Percentiles rank a stretch among this genome's conserved stretches.
Evolutionary conservation across 2,113 vertebrate genomes (phyloP).

Genomic region (Notarius quadriscutis): DNA sequence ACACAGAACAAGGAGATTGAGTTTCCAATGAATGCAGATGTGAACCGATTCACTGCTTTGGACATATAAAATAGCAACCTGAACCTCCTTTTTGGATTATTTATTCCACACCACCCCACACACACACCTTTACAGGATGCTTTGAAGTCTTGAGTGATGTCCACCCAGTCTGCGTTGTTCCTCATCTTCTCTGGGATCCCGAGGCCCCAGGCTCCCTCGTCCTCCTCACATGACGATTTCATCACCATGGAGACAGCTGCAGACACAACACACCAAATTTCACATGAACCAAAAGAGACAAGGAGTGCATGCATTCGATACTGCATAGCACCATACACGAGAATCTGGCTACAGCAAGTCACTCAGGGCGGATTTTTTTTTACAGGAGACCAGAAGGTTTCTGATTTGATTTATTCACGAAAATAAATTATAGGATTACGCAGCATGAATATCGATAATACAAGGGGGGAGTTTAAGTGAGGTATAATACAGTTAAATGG

Average conservation of each 20-base stretch:
- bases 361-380: neutral
- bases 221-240: conserved; percentile 92
- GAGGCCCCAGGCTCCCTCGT: conserved; percentile 93
- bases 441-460: no score
- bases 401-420: no score
- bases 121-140: conserved; percentile 89
- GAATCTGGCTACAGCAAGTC: neutral
- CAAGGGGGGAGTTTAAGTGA: no score
- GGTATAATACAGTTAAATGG: no score
- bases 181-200: conserved; percentile 92
- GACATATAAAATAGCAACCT: neutral
- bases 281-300: neutral
- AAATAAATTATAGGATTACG: no score
- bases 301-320: no score
- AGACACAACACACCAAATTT: conserved; percentile 1
- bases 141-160: conserved; percentile 95
- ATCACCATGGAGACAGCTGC: conserved; percentile 86
- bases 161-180: conserved; percentile 88
- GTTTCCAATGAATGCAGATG: neutral
- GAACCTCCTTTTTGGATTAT: neutral
- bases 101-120: conserved; percentile 57
- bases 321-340: neutral
- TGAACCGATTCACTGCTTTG: neutral
- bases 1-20: neutral
- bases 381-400: neutral